Conservation (phyloP, 2,888 invertebrate genomes). For the Bugula neritina region DNA sequence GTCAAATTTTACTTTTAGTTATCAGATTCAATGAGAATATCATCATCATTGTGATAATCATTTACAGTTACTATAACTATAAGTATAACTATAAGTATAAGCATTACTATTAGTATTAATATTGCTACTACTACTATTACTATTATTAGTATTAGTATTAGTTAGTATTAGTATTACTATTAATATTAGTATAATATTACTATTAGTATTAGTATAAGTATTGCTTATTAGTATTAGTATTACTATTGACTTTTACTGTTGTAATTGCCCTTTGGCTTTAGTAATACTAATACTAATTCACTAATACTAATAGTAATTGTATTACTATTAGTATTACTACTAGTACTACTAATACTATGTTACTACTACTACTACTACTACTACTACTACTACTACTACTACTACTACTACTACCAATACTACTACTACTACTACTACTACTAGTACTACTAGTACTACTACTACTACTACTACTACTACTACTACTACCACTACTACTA, state of each 20-base stretch:
- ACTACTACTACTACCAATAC: slow-evolving; percentile 11
- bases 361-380: slow-evolving; percentile 3
- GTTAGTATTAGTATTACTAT: not conserved
- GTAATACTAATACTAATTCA: too few relatives aligned
- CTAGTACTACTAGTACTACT: slow-evolving; percentile 11
- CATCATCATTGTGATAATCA: too few relatives aligned
- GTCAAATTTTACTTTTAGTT: too few relatives aligned
- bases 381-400: slow-evolving; percentile 5
- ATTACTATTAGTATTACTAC: not conserved
- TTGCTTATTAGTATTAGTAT: not conserved
- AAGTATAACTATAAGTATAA: not conserved
- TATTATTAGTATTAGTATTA: not conserved
- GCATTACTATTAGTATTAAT: not conserved
- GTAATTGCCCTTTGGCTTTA: too few relatives aligned
- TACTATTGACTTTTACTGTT: too few relatives aligned
- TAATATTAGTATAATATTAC: not conserved
- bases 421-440: slow-evolving; percentile 10
- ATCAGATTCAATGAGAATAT: too few relatives aligned
- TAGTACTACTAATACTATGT: not conserved
- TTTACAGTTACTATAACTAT: not conserved
- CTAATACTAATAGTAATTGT: not conserved
- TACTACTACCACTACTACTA: slow-evolving; percentile 1
- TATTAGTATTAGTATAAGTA: not conserved
- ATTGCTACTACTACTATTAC: not conserved
- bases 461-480: slow-evolving; percentile 12